Conservation (phyloP, 2,113 vertebrate genomes). For the Entelurus aequoreus region DNA sequence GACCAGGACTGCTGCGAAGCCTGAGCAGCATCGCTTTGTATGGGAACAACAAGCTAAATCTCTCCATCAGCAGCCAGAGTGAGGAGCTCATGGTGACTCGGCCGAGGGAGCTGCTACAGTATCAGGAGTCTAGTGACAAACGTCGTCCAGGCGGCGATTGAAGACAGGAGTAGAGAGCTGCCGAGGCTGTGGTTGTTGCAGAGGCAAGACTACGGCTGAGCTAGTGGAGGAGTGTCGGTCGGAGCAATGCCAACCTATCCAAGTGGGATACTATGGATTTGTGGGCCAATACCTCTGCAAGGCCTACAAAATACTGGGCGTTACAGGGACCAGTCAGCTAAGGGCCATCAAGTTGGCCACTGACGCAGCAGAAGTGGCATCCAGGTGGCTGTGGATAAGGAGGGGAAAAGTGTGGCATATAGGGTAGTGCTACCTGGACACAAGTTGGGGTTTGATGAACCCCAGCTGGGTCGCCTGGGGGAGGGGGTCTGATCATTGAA, state of each 20-base stretch:
- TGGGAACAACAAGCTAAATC: not conserved
- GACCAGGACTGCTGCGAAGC: too few species aligned
- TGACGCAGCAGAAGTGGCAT: too few species aligned
- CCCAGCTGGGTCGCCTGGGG: not conserved
- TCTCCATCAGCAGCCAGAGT: not conserved
- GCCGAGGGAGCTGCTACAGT: not conserved
- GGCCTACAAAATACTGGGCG: not conserved
- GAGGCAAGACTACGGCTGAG: not conserved
- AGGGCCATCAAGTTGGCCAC: too few species aligned
- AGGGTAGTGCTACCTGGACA: too few species aligned
- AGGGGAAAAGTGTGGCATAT: too few species aligned
- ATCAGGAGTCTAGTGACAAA: not conserved
- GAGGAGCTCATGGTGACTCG: not conserved
- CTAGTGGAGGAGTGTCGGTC: not conserved
- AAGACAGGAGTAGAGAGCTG: too few species aligned
- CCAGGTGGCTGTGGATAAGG: too few species aligned
- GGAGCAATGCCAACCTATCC: not conserved
- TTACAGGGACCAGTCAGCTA: not conserved
- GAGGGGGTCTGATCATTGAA: not conserved
- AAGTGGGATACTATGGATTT: not conserved
- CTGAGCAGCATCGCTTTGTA: not conserved
- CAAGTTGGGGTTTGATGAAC: too few species aligned
- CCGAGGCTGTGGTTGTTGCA: too few species aligned
- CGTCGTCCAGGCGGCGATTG: not conserved
- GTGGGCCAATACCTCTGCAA: not conserved